Evolutionary conservation across 2,797 vertebrate genomes (phyloP), one percentile per base, ranked within the genome.

Genomic region (Australoheros facetus): DNA sequence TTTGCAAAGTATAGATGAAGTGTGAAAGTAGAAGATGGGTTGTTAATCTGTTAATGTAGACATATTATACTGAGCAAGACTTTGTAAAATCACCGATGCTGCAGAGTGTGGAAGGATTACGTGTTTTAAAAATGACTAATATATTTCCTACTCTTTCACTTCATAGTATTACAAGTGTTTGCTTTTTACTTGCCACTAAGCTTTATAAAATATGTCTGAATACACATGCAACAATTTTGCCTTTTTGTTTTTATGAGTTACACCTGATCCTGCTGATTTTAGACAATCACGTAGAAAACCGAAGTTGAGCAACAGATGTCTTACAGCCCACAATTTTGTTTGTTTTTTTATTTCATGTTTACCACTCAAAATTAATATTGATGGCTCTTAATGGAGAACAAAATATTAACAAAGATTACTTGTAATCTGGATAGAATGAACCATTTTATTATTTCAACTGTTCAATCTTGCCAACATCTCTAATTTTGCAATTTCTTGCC

Each of bases 261-360:
- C 80, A 74, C 51, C 28, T 45, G 23, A 60, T 78, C 56, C 21
- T 58, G 13, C 28, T 55, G 26, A 80, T 83, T 78, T 64, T 56
- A 55, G 71, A 74, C 39, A 34, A 32, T 12, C n/a, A 30, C 48
- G 19, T 51, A 13, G 78, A 78, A 64, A 62, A 59, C 37, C 71
- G n/a, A 85, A 56, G 53, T 59, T 64, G 59, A 60, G 58, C 30
- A 62, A 82, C 51, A 82, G 64, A 80, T 86, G 80, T 80, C 51
- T 73, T 3, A 28, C 13, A 48, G 56, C 32, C 51, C 54, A 75
- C 16, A 5, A 69, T 34, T 45, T 56, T 54, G 16, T 45, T 42
- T 21, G 37, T 66, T 83, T 72, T 26, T 64, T 11, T 1, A 10
- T 51, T 53, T 69, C 64, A 69, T 53, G 45, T 69, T 73, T 77